phyloP scores from a whole-genome alignment of 2,797 vertebrate species.

The Pterois miles region DNA sequence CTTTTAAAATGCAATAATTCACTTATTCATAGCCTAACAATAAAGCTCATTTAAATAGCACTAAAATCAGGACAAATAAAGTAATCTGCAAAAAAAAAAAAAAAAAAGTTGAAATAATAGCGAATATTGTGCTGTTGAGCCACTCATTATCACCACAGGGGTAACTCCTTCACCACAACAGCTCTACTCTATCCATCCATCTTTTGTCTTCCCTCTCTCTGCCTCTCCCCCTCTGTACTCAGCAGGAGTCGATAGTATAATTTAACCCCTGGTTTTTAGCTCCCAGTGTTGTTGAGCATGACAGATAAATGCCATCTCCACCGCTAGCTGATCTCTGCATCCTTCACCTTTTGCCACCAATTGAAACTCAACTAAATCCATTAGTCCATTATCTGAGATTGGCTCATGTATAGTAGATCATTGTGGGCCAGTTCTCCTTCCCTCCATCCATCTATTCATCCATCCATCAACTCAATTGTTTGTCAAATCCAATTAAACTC shows the following conservation, averaged over 20 bases:
- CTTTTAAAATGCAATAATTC: too few species aligned
- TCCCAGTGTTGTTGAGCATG: constrained; percentile 13
- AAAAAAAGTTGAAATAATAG: too few species aligned
- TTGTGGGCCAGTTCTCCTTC: not conserved
- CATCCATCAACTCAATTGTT: constrained; percentile 43
- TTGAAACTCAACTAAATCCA: constrained; percentile 21
- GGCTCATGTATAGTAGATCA: constrained; percentile 24
- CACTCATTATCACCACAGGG: too few species aligned
- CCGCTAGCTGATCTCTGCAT: not conserved
- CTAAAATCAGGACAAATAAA: too few species aligned
- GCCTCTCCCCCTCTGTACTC: not conserved
- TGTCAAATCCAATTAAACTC: constrained; percentile 52
- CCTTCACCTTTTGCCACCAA: constrained; percentile 34
- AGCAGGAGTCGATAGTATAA: constrained; percentile 21
- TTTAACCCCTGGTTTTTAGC: constrained; percentile 15
- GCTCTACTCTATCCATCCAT: too few species aligned
- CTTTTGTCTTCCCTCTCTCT: not conserved
- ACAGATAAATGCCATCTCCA: constrained; percentile 17
- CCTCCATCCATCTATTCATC: not conserved
- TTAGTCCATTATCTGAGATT: constrained; percentile 40
- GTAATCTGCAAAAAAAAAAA: too few species aligned
- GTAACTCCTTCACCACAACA: too few species aligned
- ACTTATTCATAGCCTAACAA: too few species aligned
- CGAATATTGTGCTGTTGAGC: too few species aligned
- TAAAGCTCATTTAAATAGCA: too few species aligned